Base-by-base conservation (phyloP, 2,113 vertebrate species). In the Mixornis gularis region DNA sequence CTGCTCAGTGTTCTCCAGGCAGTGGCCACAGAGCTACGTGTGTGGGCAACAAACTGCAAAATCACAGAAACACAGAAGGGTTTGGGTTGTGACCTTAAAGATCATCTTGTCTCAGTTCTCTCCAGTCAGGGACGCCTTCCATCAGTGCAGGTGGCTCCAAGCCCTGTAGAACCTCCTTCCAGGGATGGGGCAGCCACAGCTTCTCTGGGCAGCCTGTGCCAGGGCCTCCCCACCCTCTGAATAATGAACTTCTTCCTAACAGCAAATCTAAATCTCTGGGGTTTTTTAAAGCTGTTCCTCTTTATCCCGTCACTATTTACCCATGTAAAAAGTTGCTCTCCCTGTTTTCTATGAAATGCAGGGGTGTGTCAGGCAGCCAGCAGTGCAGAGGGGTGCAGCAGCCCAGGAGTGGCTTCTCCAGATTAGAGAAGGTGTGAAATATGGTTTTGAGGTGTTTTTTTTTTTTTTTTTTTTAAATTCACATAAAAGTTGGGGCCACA, bases 21-120 rank as follows among this genome's bases (percentile, higher is more conserved):
- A 41, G 63, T 8, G 60, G 55, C 60, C 15, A 6, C 3, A 2
- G 58, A 46, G 64, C 44, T 9, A 20, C 0, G 0, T 17, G 64
- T 46, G n/a, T 14, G 36, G 24, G 51, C 3, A 11, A 29, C 12
- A 29, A 3, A 2, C 63, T 77, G 29, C 40, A 59, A 19, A 76
- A 29, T 26, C 44, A 38, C 44, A 52, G 63, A 17, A n/a, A n/a
- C 38, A 40, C n/a, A 13, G n/a, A 53, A 15, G 2, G 12, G 34
- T 13, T 62, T 49, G 48, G 12, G 26, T 9, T 76, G 48, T 6
- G 41, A 55, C 78, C 21, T 49, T 49, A 55, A 49, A 76, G 27
- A 5, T 27, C 25, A 16, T 22, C 25, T 48, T 19, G 10, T 41
- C 60, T 17, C 62, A 13, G 17, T 9, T 59, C 17, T 34, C 30